A percentile compares a stretch with the other conserved stretches of the same genome.
Conservation (phyloP, 2,888 invertebrate species). For the Andricus curvator region DNA sequence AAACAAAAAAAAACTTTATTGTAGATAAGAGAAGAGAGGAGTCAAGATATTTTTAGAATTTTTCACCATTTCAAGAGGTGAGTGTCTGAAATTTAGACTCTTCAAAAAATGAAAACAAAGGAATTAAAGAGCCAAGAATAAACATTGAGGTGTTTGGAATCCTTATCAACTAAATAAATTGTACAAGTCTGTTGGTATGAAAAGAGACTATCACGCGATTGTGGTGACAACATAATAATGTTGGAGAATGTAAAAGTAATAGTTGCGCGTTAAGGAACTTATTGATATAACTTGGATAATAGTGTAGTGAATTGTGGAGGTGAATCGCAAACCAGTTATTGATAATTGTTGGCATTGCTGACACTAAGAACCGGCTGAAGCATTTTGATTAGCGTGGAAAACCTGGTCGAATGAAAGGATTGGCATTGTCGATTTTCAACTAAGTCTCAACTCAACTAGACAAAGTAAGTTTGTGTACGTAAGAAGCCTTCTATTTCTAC, state of each 20-base stretch:
- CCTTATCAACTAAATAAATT: background rate
- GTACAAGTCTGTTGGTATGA: background rate
- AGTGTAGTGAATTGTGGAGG: constrained; percentile 26
- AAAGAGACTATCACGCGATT: constrained; percentile 3
- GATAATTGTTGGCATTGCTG: background rate
- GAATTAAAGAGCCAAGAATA: background rate
- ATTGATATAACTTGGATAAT: background rate
- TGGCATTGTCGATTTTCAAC: constrained; percentile 11
- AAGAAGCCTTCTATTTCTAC: background rate
- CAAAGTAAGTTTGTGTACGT: background rate
- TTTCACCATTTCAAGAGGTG: background rate
- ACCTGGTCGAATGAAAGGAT: background rate
- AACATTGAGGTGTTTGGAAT: background rate
- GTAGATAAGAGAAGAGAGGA: background rate
- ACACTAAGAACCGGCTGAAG: background rate
- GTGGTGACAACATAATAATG: background rate
- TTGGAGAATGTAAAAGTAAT: constrained; percentile 17
- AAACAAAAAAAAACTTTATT: background rate
- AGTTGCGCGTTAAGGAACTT: background rate
- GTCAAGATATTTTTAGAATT: background rate
- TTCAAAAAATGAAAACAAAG: background rate
- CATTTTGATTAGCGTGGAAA: background rate
- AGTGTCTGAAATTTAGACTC: background rate
- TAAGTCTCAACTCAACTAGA: background rate
- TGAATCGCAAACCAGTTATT: constrained; percentile 16